Percentiles rank a stretch among this genome's conserved stretches.
Conservation (phyloP, 2,888 invertebrate genomes). For the Drosophila mayaguana region DNA sequence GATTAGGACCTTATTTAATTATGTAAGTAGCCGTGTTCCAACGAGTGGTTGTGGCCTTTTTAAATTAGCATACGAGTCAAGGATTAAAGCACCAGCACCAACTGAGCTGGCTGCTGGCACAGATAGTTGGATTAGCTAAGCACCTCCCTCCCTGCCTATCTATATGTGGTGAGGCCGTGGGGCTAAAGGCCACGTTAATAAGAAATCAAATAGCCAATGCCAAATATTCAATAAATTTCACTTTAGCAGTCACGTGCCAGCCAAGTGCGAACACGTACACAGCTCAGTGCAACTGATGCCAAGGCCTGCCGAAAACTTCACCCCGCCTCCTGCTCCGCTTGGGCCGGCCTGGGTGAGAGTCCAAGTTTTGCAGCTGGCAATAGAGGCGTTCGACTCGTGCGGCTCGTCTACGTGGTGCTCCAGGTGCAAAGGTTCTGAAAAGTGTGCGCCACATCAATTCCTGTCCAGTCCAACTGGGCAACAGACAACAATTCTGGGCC, state of each 20-base stretch:
- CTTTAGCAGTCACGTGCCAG: conserved; percentile 77
- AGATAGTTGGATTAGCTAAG: conserved; percentile 28
- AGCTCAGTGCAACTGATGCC: conserved; percentile 77
- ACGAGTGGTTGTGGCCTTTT: conserved; percentile 41
- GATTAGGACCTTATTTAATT: conserved; percentile 51
- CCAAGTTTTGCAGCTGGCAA: conserved; percentile 18
- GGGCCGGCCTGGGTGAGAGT: not conserved
- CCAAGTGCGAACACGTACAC: conserved; percentile 81
- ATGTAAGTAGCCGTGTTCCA: conserved; percentile 52
- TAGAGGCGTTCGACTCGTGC: conserved; percentile 26
- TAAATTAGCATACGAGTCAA: conserved; percentile 63
- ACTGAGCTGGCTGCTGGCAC: conserved; percentile 13
- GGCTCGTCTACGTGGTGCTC: conserved; percentile 52
- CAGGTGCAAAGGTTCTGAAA: conserved; percentile 73
- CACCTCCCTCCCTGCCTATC: not conserved
- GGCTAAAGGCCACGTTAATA: conserved; percentile 65
- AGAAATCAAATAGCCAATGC: conserved; percentile 81
- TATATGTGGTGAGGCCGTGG: not conserved
- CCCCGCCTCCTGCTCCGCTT: not conserved
- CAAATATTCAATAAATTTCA: conserved; percentile 82
- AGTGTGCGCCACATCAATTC: conserved; percentile 74
- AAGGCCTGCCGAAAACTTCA: conserved; percentile 9
- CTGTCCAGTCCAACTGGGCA: conserved; percentile 69
- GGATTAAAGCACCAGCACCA: conserved; percentile 35
- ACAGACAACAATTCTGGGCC: conserved; percentile 59